phyloP scores from a whole-genome alignment of 2,888 invertebrate species.

The Drosophila nr. fundita region DNA sequence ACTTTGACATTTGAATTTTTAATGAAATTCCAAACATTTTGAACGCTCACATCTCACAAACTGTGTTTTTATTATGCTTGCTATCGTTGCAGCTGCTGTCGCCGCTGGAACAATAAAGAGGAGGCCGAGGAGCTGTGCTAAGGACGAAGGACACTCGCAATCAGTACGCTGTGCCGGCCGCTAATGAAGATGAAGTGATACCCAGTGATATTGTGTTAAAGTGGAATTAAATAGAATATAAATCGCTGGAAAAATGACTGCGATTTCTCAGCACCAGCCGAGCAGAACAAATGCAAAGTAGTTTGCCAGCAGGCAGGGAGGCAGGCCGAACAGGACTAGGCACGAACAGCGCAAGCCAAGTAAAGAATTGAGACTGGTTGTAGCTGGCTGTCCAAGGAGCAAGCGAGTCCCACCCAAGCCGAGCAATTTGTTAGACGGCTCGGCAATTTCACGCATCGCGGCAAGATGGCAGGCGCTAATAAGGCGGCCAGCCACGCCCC shows the following conservation, averaged over 20 bases:
- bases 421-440: constrained; percentile 55
- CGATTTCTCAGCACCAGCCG: constrained; percentile 74
- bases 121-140: not conserved
- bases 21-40: constrained; percentile 81
- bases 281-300: constrained; percentile 78
- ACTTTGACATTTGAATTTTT: constrained; percentile 80
- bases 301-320: constrained; percentile 39
- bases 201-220: constrained; percentile 65
- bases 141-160: constrained; percentile 28
- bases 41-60: constrained; percentile 58
- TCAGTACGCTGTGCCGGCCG: constrained; percentile 29
- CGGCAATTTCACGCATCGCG: constrained; percentile 71
- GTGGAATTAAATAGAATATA: constrained; percentile 79
- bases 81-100: constrained; percentile 54
- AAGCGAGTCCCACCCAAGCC: constrained; percentile 11
- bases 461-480: constrained; percentile 74
- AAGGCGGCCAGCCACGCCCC: constrained; percentile 74
- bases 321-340: not conserved
- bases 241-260: constrained; percentile 77
- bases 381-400: constrained; percentile 2
- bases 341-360: not conserved
- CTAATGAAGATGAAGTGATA: constrained; percentile 79
- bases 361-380: constrained; percentile 15
- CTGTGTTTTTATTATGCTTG: constrained; percentile 40
- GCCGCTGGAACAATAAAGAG: constrained; percentile 7